Evolutionary conservation across 1,140 invertebrate genomes (phyloP).

Genomic region (Drosophila ananassae): DNA sequence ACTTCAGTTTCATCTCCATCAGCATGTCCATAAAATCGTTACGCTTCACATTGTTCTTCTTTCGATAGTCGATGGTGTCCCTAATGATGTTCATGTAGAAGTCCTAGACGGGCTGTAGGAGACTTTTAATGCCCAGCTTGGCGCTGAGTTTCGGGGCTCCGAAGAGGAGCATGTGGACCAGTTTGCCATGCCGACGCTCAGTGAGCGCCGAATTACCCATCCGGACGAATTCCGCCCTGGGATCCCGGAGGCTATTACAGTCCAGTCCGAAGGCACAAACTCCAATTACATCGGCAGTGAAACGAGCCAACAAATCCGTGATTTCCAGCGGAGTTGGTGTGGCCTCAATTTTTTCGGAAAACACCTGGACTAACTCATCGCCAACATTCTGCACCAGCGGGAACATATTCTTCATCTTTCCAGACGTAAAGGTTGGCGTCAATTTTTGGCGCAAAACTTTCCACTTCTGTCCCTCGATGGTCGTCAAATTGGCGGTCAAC

Average conservation of each 20-base stretch:
- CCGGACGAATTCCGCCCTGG: slow-evolving; percentile 84
- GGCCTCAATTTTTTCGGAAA: background rate
- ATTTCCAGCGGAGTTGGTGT: slow-evolving; percentile 43
- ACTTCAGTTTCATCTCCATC: slow-evolving; percentile 84
- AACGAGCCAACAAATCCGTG: slow-evolving; percentile 65
- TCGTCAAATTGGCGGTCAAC: slow-evolving; percentile 84
- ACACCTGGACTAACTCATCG: slow-evolving; percentile 41
- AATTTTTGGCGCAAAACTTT: slow-evolving; percentile 85
- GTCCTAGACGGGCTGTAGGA: slow-evolving; percentile 81
- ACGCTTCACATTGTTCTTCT: slow-evolving; percentile 43
- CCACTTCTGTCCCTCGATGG: slow-evolving; percentile 85
- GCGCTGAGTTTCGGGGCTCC: slow-evolving; percentile 33
- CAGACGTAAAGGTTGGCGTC: slow-evolving; percentile 85
- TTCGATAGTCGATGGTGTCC: slow-evolving; percentile 60
- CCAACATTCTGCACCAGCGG: slow-evolving; percentile 62
- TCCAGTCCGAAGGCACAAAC: slow-evolving; percentile 87
- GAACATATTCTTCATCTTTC: slow-evolving; percentile 86
- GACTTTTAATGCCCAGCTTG: slow-evolving; percentile 48
- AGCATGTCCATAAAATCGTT: slow-evolving; percentile 85
- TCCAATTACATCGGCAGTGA: slow-evolving; percentile 84
- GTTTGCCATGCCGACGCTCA: slow-evolving; percentile 21
- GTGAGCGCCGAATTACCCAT: slow-evolving; percentile 38
- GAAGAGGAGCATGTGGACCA: slow-evolving; percentile 24
- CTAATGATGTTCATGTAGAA: slow-evolving; percentile 77
- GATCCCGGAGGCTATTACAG: slow-evolving; percentile 84